Conservation (phyloP, 2,888 invertebrate species). For the Papilio gigon region DNA sequence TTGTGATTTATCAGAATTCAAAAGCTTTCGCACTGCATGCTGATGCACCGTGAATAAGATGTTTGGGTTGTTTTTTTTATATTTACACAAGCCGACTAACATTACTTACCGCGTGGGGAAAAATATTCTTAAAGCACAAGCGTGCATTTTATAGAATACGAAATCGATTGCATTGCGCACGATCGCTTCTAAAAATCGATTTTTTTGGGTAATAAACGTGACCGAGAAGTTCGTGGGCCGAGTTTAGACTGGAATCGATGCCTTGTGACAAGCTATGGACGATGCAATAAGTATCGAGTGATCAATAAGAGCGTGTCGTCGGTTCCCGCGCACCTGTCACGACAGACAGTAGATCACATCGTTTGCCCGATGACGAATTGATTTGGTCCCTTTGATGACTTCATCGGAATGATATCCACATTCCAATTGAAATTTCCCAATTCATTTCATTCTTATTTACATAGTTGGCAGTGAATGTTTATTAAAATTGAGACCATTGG, state of each 20-base stretch:
- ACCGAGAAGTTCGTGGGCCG: slow-evolving; percentile 59
- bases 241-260: slow-evolving; percentile 57
- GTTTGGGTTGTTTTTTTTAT: slow-evolving; percentile 52
- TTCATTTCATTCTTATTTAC: neutral
- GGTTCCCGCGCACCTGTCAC: slow-evolving; percentile 67
- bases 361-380: slow-evolving; percentile 72
- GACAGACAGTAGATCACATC: slow-evolving; percentile 73
- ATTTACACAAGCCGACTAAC: slow-evolving; percentile 43
- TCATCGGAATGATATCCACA: slow-evolving; percentile 69
- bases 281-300: slow-evolving; percentile 66
- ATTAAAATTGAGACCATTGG: too few relatives aligned
- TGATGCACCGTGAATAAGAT: slow-evolving; percentile 59
- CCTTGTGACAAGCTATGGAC: slow-evolving; percentile 73
- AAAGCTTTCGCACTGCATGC: slow-evolving; percentile 60
- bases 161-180: slow-evolving; percentile 70
- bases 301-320: slow-evolving; percentile 62
- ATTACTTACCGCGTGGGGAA: slow-evolving; percentile 28
- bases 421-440: slow-evolving; percentile 38
- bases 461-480: too few relatives aligned
- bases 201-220: slow-evolving; percentile 72
- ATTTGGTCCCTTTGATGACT: slow-evolving; percentile 73
- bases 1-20: slow-evolving; percentile 58
- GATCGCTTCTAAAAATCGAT: slow-evolving; percentile 71
- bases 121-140: slow-evolving; percentile 28
- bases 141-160: slow-evolving; percentile 24